Conservation (phyloP, 2,888 invertebrate genomes). For the Acanthoscelides obtectus region DNA sequence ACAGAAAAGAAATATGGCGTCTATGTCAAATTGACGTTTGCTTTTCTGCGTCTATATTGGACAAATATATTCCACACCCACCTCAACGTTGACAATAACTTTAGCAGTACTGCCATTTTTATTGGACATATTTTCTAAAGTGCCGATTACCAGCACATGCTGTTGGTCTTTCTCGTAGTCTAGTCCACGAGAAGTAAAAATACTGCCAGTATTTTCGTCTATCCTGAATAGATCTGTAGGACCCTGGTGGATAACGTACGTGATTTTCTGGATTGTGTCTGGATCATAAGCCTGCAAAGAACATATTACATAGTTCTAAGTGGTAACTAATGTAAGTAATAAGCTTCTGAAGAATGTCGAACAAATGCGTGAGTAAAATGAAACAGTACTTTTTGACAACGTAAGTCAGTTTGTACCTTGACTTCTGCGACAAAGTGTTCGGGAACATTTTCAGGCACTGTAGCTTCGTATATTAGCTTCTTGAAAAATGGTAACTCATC, state of each 20-base stretch:
- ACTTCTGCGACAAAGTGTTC: constrained; percentile 76
- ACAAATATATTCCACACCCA: constrained; percentile 29
- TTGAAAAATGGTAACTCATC: constrained; percentile 81
- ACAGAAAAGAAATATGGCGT: too few relatives aligned
- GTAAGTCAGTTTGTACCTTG: too few relatives aligned
- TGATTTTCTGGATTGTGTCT: constrained; percentile 74
- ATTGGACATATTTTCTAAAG: constrained; percentile 72
- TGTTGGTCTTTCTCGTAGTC: constrained; percentile 73
- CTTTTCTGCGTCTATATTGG: too few relatives aligned
- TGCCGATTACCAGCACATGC: constrained; percentile 74
- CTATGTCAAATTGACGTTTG: too few relatives aligned
- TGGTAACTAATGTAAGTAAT: too few relatives aligned
- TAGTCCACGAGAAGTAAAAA: constrained; percentile 69
- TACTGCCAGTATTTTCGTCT: constrained; percentile 72
- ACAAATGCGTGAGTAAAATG: too few relatives aligned
- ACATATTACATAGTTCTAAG: too few relatives aligned
- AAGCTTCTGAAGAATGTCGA: too few relatives aligned
- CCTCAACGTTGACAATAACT: constrained; percentile 68
- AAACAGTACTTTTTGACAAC: constrained; percentile 2
- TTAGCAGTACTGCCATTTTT: constrained; percentile 68
- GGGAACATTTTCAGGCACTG: constrained; percentile 80
- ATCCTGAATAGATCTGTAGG: constrained; percentile 78
- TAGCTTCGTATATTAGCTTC: constrained; percentile 67
- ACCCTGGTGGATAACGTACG: constrained; percentile 78
- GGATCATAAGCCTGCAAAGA: constrained; percentile 71